Evolutionary conservation across 2,113 vertebrate species (phyloP), one percentile per base, ranked within the genome.

Genomic region (Synchiropus splendidus): DNA sequence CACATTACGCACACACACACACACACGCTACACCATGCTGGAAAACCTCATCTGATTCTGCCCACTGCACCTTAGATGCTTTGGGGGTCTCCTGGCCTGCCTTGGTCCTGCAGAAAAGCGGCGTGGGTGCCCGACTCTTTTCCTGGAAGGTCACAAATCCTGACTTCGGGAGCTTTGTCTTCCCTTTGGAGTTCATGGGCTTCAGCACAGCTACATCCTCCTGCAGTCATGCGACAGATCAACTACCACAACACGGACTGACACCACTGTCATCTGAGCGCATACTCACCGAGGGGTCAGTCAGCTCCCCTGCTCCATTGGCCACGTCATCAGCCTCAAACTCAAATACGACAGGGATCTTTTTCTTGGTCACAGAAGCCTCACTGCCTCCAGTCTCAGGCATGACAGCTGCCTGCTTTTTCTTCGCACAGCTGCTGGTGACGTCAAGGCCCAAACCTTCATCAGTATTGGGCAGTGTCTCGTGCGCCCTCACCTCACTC

Each of bases 101-200:
- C 50, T 71, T 87, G 2, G 82, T 64, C 75, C 71, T 90, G 75
- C 86, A 89, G 81, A 92, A 91, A 2, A 89, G 60, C 0, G 88
- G 75, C 27, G 78, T 79, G 1, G 90, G 89, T n/a, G 65, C 38
- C 3, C 62, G 36, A 6, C 60, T 13, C 0, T 48, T 41, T 16
- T 51, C 81, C 56, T 87, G 81, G 44, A 93, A 91, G 18, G 73
- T 86, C 45, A 89, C 54, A 27, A 94, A 91, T 39, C 81, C 75
- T 0, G 45, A 10, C 6, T n/a, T n/a, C n/a, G n/a, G n/a, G n/a
- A 16, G 2, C 0, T 32, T 9, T 1, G 13, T 16, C 45, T 43
- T 64, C 10, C 2, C 45, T 54, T 54, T 68, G 42, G 16, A 43
- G 14, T 72, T 77, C 2, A 27, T 39, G 1, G 57, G 6, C 14